Evolutionary conservation across 2,888 invertebrate species (phyloP).

Genomic region (Trisateles emortualis): DNA sequence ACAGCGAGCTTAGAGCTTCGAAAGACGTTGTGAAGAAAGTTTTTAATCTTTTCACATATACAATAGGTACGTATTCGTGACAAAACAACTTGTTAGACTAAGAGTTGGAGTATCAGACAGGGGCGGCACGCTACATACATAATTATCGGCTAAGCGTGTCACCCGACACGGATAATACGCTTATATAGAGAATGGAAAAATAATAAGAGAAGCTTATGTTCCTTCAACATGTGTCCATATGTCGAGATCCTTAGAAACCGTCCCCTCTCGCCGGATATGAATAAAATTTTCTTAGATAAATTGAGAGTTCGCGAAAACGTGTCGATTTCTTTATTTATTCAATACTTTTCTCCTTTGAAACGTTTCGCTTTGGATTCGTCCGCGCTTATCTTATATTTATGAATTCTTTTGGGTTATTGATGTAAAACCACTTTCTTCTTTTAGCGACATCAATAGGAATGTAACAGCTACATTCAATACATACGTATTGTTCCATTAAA

Average conservation of each 20-base stretch:
- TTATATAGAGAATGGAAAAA: conserved; percentile 54
- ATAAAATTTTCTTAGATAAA: conserved; percentile 82
- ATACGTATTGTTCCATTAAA: conserved; percentile 18
- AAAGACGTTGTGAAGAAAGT: conserved; percentile 73
- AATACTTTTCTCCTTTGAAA: conserved; percentile 80
- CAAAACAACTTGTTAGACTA: conserved; percentile 39
- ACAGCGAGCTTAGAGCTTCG: conserved; percentile 75
- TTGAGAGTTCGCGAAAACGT: conserved; percentile 82
- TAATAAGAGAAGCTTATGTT: conserved; percentile 69
- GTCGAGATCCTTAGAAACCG: conserved; percentile 72
- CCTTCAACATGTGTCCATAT: conserved; percentile 73
- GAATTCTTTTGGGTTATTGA: conserved; percentile 72
- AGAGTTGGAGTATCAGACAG: conserved; percentile 32
- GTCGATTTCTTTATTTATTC: conserved; percentile 85
- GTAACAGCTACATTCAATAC: conserved; percentile 23
- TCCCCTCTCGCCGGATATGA: conserved; percentile 77
- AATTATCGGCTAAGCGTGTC: conserved; percentile 37
- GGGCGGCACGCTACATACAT: conserved; percentile 25
- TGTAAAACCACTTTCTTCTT: conserved; percentile 65
- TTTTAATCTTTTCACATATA: conserved; percentile 74
- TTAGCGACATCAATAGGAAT: conserved; percentile 54
- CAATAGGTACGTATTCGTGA: conserved; percentile 39
- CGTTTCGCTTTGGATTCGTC: conserved; percentile 71
- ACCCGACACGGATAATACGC: conserved; percentile 28
- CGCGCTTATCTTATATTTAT: conserved; percentile 77